Evolutionary conservation across 2,888 invertebrate species (phyloP), one percentile per base, ranked within the genome.

Genomic region (Drosophila antonietae): DNA sequence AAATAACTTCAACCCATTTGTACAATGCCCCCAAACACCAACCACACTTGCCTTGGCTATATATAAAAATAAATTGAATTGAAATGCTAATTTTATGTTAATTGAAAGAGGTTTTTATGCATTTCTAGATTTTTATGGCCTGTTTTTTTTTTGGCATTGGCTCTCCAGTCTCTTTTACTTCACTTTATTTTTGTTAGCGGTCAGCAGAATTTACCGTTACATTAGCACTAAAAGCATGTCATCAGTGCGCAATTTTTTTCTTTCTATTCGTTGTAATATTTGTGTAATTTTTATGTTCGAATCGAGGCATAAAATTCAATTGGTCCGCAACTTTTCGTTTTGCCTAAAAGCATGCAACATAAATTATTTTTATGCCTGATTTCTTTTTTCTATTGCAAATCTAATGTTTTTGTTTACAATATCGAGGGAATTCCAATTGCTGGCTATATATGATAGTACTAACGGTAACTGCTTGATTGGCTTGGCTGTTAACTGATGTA

Each of bases 81-180:
- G 88, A 88, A 91, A 91, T 91, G 90, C 90, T 91, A 91, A 91
- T 91, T 89, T 91, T 89, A 91, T 91, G 91, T 91, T 91, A 91
- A 91, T 91, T 85, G 90, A 91, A 90, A 89, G 87, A 84, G 89
- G 82, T 80, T 83, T 89, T 87, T 83, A 88, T 86, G 86, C 86
- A 89, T 82, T 81, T 73, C 74, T 70, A 73, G 86, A 85, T 88
- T 88, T 77, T 87, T 89, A 88, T 89, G 73, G 78, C 61, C 64
- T 67, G 76, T 67, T 86, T 85, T 79, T 86, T 20, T 78, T 68
- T 55, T 20, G 31, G 9, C 14, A 41, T 18, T 33, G 18, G 1
- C 12, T 49, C 18, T 28, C 31, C 31, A 33, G 44, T 61, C 37
- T 37, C 46, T 28, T 3, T 15, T 8, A 9, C 14, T 46, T 58